Evolutionary conservation across 2,888 invertebrate species (phyloP), one percentile per base, ranked within the genome.

Genomic region (Protula sp.): DNA sequence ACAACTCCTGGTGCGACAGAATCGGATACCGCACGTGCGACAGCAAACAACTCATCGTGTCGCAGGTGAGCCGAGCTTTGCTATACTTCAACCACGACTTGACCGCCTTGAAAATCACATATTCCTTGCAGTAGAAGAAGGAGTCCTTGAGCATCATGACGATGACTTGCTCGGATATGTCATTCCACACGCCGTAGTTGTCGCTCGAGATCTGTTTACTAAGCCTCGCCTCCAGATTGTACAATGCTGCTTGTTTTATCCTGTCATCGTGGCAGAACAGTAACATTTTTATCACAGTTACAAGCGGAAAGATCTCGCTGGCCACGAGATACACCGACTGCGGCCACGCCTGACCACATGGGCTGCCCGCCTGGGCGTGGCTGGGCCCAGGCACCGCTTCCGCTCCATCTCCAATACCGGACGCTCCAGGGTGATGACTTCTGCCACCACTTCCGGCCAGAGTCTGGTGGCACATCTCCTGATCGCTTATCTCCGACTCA

Each of bases 171-270:
- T 54, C 26, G 22, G 54, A 38, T 3, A 68, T 52, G 38, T 64
- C 62, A 47, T 64, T 63, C 66, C 66, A 67, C 24, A 59, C 47
- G 24, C 38, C 61, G 52, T 58, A 65, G 48, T 64, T 64, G 4
- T 55, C 61, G 30, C 57, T 58, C 4, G 48, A 47, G 47, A 67
- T 59, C 55, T 65, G 65, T 14, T 65, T 64, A 2, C 59, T 55
- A 1, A 68, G 59, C 9, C 68, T 53, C 1, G 64, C 66, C 31
- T 63, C 63, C 9, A 68, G 58, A 54, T 68, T 68, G 58, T 61
- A 62, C 3, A 63, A 58, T 9, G 68, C 67, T 24, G 67, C 65
- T 22, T 50, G 48, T 24, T 51, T 27, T n/a, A 68, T 57, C 14
- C 59, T 26, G 3, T 61, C 47, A 28, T 64, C 64, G 52, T 60